Evolutionary conservation across 35 echinoderm and acorn worm species (phyloP).

Genomic region (Strongylocentrotus purpuratus): DNA sequence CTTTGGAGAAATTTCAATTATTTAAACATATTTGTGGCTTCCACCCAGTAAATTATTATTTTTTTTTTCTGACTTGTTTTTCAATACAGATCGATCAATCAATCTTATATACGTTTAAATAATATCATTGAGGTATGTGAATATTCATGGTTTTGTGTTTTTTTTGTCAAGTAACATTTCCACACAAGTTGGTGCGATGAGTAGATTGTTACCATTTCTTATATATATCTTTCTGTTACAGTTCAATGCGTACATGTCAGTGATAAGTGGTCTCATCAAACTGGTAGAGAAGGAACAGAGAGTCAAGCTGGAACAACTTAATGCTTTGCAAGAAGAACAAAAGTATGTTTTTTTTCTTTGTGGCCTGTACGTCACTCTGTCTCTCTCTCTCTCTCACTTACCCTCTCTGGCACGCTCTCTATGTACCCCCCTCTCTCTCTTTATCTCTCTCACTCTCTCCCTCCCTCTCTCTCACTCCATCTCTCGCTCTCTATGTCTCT

Average conservation of each 20-base stretch:
- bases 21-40: too few species aligned
- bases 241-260: slow-evolving; percentile 96
- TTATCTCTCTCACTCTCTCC: too few species aligned
- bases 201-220: not conserved
- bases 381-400: not conserved
- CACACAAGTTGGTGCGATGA: not conserved
- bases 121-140: too few species aligned
- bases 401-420: not conserved
- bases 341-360: slow-evolving; percentile 44
- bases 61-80: not conserved
- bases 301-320: slow-evolving; percentile 88
- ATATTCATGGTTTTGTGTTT: too few species aligned
- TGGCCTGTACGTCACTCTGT: not conserved
- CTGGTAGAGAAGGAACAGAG: slow-evolving; percentile 87
- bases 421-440: too few species aligned
- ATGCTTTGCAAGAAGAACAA: slow-evolving; percentile 88
- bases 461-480: too few species aligned
- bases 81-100: not conserved
- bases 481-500: too few species aligned
- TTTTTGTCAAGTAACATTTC: too few species aligned
- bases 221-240: slow-evolving; percentile 43
- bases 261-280: slow-evolving; percentile 71
- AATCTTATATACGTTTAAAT: too few species aligned
- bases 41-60: too few species aligned
- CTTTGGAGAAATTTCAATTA: too few species aligned